Evolutionary conservation across 2,113 vertebrate species (phyloP).

Genomic region (Parotia lawesii): DNA sequence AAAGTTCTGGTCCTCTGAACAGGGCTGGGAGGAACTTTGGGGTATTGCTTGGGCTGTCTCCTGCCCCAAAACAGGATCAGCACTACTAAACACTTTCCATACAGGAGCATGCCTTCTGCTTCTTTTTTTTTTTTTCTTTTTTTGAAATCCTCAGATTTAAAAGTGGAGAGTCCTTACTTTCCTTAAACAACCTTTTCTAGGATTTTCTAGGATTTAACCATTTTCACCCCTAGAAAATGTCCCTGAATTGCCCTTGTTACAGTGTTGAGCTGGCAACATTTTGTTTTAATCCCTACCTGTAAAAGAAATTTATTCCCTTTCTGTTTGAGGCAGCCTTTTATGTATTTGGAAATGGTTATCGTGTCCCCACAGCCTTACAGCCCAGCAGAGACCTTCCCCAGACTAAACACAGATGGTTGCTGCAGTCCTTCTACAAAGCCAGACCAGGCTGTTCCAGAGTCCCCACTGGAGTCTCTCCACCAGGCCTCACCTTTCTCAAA

Average conservation of each 20-base stretch:
- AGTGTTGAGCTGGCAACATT: neutral
- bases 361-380: neutral
- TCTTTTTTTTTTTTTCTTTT: neutral
- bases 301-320: neutral
- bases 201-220: neutral
- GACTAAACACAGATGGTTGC: accelerated
- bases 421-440: neutral
- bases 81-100: neutral
- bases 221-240: neutral
- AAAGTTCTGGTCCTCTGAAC: neutral
- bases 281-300: neutral
- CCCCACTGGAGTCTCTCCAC: neutral
- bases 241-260: neutral
- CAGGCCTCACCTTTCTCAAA: neutral
- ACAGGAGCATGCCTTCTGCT: neutral
- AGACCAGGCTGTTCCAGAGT: accelerated
- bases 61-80: neutral
- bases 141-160: neutral
- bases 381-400: neutral
- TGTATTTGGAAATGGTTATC: neutral
- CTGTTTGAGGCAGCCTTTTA: neutral
- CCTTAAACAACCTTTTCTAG: neutral
- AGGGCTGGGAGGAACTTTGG: neutral
- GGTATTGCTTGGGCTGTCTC: neutral
- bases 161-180: neutral